Percentiles rank a stretch among this genome's conserved stretches.
Conservation (phyloP, 2,888 invertebrate genomes). For the Chromoteleia sp. region DNA sequence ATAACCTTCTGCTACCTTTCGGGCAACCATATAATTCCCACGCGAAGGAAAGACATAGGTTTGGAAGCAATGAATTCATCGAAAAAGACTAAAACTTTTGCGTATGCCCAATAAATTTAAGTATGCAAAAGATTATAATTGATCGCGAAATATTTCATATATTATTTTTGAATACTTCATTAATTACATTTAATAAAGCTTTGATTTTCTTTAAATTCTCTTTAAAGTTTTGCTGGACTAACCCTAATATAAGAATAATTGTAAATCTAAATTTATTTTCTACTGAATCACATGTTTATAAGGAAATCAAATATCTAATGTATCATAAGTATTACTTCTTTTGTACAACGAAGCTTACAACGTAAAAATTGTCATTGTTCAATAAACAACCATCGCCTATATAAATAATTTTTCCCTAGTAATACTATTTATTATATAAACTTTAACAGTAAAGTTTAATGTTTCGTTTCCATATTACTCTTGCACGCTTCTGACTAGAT, state of each 20-base stretch:
- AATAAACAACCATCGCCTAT: conserved; percentile 40
- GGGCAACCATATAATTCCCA: too few relatives aligned
- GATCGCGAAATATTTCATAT: conserved; percentile 2
- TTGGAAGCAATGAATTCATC: too few relatives aligned
- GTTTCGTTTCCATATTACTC: conserved; percentile 29
- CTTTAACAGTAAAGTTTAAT: conserved; percentile 49
- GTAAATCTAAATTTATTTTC: conserved; percentile 35
- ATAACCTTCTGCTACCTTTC: too few relatives aligned
- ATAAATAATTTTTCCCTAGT: conserved; percentile 54
- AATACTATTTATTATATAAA: conserved; percentile 58
- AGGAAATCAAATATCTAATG: conserved; percentile 37
- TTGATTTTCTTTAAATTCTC: conserved; percentile 22
- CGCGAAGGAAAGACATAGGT: too few relatives aligned
- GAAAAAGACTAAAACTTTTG: too few relatives aligned
- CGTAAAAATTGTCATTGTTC: conserved; percentile 32
- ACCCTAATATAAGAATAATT: conserved; percentile 59
- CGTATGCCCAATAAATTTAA: conserved; percentile 7
- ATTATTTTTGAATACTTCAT: conserved; percentile 1
- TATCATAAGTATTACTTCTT: conserved; percentile 40
- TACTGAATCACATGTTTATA: conserved; percentile 56
- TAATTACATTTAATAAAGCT: conserved; percentile 38
- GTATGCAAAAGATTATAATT: conserved; percentile 16
- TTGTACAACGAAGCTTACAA: conserved; percentile 50
- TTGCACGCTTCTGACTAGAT: conserved; percentile 66
- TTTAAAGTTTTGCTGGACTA: conserved; percentile 44